phyloP scores from a whole-genome alignment of 2,797 vertebrate genomes.

The Spizella passerina region DNA sequence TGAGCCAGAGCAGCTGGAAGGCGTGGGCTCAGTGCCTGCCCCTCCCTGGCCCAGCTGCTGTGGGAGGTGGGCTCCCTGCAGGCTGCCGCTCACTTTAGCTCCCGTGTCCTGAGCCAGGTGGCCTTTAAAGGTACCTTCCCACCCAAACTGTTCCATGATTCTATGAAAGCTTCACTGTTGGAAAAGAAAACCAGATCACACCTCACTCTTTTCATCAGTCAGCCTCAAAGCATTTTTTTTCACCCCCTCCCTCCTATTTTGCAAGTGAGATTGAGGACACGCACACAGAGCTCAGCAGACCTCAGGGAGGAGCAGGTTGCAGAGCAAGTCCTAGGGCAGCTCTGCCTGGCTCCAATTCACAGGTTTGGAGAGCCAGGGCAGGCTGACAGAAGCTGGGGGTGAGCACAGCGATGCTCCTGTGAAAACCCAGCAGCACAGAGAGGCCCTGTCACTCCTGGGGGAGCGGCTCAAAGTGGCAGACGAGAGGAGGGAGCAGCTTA shows the following conservation, averaged over 20 bases:
- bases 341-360: neutral
- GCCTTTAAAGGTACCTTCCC: neutral
- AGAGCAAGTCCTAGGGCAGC: neutral
- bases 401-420: fast-evolving
- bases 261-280: neutral
- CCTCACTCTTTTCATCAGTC: fast-evolving
- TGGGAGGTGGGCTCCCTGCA: fast-evolving
- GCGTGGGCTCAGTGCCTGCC: fast-evolving
- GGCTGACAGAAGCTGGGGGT: fast-evolving
- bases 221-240: neutral
- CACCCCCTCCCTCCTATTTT: neutral
- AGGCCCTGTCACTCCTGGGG: fast-evolving
- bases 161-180: fast-evolving
- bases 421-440: neutral
- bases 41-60: fast-evolving
- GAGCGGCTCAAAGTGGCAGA: fast-evolving
- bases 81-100: fast-evolving
- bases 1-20: fast-evolving
- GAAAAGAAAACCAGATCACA: neutral
- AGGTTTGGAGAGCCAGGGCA: fast-evolving
- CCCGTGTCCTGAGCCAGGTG: neutral
- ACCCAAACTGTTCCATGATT: fast-evolving
- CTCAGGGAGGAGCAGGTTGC: neutral
- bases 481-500: fast-evolving
- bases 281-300: fast-evolving